Evolutionary conservation across 2,797 vertebrate genomes (phyloP), one percentile per base, ranked within the genome.

Genomic region (Poecilia gillii): DNA sequence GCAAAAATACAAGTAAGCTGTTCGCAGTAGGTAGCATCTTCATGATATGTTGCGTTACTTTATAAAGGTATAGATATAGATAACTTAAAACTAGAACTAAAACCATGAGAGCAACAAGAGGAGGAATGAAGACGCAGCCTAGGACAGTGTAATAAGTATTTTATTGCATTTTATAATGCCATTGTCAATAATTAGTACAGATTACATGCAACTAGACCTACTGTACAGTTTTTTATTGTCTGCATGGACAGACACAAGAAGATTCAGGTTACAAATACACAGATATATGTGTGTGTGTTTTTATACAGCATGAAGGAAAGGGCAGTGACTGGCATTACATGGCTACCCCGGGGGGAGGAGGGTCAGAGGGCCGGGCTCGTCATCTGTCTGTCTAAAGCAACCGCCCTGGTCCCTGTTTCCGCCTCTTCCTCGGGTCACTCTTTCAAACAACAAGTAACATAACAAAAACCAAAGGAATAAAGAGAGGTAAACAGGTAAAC

Each of bases 141-240:
- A 16, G n/a, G 95, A 96, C 96, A 96, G 96, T 97, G 96, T 96
- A 96, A 96, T 96, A 96, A 96, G 96, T 96, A 96, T 96, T 97
- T 97, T 97, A 97, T 96, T 96, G 96, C 96, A 96, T 96, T 97
- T 97, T 97, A 97, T 97, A 97, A 97, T 96, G 96, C 96, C 93
- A 88, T 97, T 97, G 96, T 97, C 96, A 97, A 97, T 97, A 97
- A 97, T 97, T 97, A 97, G 96, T 97, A 97, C 96, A 97, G 96
- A 96, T 96, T 96, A 97, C 96, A 97, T 95, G 96, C 96, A 97
- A 97, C 97, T 96, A 97, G 96, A 96, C 85, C 96, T 97, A 97
- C 96, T 96, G 96, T 96, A 97, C 96, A 97, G 96, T 96, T 97
- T 96, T 97, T 97, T 96, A 97, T 96, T 97, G 97, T 97, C 96